phyloP scores from a whole-genome alignment of 2,113 vertebrate genomes.

The Lichenostomus cassidix region DNA sequence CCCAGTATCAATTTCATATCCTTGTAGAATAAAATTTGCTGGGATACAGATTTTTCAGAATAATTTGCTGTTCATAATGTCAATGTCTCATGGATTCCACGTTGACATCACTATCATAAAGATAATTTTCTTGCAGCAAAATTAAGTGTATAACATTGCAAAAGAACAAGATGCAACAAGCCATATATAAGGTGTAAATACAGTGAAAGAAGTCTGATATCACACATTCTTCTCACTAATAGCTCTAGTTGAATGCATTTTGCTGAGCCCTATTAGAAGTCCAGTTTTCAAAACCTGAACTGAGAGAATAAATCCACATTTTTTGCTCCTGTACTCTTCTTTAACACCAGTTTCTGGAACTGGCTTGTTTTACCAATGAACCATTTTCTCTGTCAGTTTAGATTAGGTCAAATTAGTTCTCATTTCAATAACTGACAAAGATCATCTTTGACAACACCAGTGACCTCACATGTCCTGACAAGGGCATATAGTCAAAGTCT shows the following conservation, averaged over 20 bases:
- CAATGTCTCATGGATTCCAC: neutral
- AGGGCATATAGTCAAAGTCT: conserved; percentile 54
- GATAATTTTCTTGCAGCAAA: neutral
- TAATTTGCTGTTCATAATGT: neutral
- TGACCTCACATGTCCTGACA: conserved; percentile 71
- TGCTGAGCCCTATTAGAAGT: neutral
- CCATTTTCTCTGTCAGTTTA: conserved; percentile 68
- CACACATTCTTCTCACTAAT: neutral
- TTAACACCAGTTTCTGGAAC: conserved; percentile 45
- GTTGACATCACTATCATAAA: neutral
- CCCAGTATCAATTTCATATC: neutral
- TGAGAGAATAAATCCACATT: neutral
- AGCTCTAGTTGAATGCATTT: neutral
- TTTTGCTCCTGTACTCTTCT: neutral
- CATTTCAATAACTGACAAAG: conserved; percentile 75
- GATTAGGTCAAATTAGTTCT: conserved; percentile 76
- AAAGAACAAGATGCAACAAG: neutral
- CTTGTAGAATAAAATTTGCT: neutral
- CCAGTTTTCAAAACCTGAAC: neutral
- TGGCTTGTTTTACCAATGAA: conserved; percentile 56
- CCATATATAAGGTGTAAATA: neutral
- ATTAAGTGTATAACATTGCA: neutral
- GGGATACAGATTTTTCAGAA: neutral
- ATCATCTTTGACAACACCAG: conserved; percentile 70
- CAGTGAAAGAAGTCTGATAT: neutral